Percentiles rank a stretch among this genome's conserved stretches.
Conservation (phyloP, 2,113 vertebrate genomes). For the Onychostruthus taczanowskii region DNA sequence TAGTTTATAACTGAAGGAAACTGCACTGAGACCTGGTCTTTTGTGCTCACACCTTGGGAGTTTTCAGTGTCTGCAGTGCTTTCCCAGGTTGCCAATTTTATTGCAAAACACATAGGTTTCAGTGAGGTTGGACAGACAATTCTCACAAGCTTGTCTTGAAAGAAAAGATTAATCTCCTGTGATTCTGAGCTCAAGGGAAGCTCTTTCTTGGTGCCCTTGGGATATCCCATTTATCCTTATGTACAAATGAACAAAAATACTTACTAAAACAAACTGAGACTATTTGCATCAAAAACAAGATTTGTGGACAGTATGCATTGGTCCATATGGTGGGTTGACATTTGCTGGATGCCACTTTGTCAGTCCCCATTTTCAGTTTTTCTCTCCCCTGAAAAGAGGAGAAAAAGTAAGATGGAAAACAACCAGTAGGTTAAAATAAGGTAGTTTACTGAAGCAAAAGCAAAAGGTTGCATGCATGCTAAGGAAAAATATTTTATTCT, state of each 20-base stretch:
- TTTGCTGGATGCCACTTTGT: neutral
- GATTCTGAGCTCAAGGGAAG: neutral
- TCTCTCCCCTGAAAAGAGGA: neutral
- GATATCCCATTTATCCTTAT: neutral
- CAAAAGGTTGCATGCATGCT: neutral
- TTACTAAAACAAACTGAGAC: neutral
- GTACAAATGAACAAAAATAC: neutral
- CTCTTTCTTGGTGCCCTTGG: neutral
- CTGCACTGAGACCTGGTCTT: fast-evolving
- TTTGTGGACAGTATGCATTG: neutral
- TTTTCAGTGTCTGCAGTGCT: neutral
- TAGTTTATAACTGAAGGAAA: neutral
- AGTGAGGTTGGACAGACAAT: neutral
- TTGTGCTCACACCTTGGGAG: neutral
- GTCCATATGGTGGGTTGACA: neutral
- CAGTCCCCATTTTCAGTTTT: neutral
- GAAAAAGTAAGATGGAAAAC: neutral
- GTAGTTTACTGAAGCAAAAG: neutral
- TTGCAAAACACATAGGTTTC: neutral
- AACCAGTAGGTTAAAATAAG: neutral
- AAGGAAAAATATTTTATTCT: neutral
- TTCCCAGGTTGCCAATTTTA: neutral
- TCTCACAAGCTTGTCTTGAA: neutral
- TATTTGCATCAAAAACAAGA: neutral
- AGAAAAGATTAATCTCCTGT: neutral